Base-by-base conservation (phyloP, 2,113 vertebrate genomes). In the Toxostoma redivivum region DNA sequence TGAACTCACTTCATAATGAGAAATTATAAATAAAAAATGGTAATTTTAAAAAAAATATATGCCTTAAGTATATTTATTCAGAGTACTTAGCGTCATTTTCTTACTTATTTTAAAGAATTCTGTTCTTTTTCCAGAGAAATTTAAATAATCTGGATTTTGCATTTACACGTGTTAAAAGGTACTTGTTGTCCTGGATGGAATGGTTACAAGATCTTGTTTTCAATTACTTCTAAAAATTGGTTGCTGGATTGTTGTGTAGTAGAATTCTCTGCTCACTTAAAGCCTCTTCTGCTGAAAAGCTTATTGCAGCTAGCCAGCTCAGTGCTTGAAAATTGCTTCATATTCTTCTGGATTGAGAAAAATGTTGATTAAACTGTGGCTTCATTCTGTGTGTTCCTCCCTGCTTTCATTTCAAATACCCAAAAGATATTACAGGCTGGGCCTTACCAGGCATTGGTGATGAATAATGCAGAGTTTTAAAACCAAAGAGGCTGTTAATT, bases 281-380 rank as follows among this genome's bases (percentile, higher is more conserved):
- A 67, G 13, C 61, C 86, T 91, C 77, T 97, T 91, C 61, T 92
- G 28, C 38, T 71, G 72, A 53, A 64, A 86, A 82, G 78, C 54
- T 91, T n/a, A 33, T 25, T 83, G 40, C 74, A 77, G 47, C 42
- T 44, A 37, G 27, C 16, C 54, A 65, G 66, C 64, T 82, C 56
- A 47, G 4, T 56, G 60, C 76, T 81, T 70, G 80, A 65, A 83
- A 95, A 58, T 74, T 57, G 22, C 79, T 94, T 60, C 8, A 60
- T 47, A 11, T 18, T 18, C 48, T 72, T 72, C n/a, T 86, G 51
- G 35, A 47, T 6, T 62, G 47, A 78, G 72, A 88, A 88, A 51
- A 78, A 74, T 31, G 14, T 48, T 33, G 31, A 30, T 47, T 60
- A 66, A 86, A 47, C 64, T 57, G 25, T 80, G 50, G 24, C 30